Evolutionary conservation across 1,140 invertebrate genomes (phyloP).

Genomic region (Zaprionus vittiger): DNA sequence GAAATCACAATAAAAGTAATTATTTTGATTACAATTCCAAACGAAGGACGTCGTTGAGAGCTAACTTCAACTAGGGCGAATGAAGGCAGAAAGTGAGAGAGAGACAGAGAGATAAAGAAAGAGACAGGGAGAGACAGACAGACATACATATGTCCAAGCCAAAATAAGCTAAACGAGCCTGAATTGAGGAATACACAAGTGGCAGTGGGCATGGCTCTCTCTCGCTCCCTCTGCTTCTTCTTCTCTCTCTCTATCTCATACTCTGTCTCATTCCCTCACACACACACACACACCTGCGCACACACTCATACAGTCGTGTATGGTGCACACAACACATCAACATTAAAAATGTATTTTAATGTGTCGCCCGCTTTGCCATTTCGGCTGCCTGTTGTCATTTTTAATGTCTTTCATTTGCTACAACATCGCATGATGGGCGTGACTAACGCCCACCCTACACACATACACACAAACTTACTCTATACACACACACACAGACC

Average conservation of each 20-base stretch:
- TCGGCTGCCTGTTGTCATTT: constrained; percentile 66
- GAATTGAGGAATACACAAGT: neutral
- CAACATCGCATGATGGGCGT: constrained; percentile 41
- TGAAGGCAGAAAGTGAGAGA: neutral
- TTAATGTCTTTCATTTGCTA: constrained; percentile 76
- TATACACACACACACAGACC: neutral
- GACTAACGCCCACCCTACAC: constrained; percentile 12
- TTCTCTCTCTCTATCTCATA: neutral
- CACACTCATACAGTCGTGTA: constrained; percentile 18
- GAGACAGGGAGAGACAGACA: constrained; percentile 2
- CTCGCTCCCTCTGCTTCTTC: neutral
- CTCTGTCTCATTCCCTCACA: neutral
- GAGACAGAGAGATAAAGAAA: neutral
- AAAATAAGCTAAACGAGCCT: neutral
- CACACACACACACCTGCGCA: constrained; percentile 19
- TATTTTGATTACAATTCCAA: constrained; percentile 9
- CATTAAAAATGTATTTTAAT: constrained; percentile 82
- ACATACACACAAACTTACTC: neutral
- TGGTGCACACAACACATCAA: constrained; percentile 54
- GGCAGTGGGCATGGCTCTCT: neutral
- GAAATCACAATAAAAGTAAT: constrained; percentile 8
- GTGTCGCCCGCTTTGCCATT: constrained; percentile 62
- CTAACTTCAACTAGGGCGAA: neutral
- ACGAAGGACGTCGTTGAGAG: neutral
- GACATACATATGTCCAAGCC: neutral